Evolutionary conservation across 2,888 invertebrate species (phyloP), one percentile per base, ranked within the genome.

Genomic region (Hydrotaea cyrtoneurina): DNA sequence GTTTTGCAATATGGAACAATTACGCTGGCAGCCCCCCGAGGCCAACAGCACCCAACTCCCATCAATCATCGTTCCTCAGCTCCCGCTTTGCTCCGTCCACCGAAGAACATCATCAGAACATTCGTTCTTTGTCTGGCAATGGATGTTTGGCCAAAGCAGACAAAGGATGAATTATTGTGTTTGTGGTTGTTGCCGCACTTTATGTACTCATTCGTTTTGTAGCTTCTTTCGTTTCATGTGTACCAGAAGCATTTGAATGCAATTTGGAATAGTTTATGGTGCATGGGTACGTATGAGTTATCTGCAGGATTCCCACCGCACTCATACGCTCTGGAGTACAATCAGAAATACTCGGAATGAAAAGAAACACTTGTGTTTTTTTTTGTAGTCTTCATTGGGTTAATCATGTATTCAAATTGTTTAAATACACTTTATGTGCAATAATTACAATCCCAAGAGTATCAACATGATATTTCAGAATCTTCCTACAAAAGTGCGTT

Each of bases 21-120:
- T 69, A 69, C 46, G 1, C 39, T 11, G 5, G 2, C 31, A 62
- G 36, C 59, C 39, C 19, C 13, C 39, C 31, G 31, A n/a, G 21
- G 69, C 46, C 15, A 21, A 21, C 36, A 19, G 43, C n/a, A 69
- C 23, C 19, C 8, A 62, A 62, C 23, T 36, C 39, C 46, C 43
- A 69, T 69, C 69, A 69, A 69, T 69, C 69, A 69, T 69, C 66
- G 43, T 11, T 39, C 39, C 39, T n/a, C n/a, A n/a, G n/a, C n/a
- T n/a, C n/a, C n/a, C n/a, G n/a, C 50, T n/a, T 50, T n/a, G 31
- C n/a, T 13, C n/a, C n/a, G 13, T 50, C 50, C 50, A 50, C 15
- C 15, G 13, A 11, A 23, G 23, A 31, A n/a, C 69, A 39, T 21
- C 66, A 66, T 19, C 21, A 66, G 2, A n/a, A n/a, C 21, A 66